Base-by-base conservation (phyloP, 2,888 invertebrate species). In the Frankliniella fusca region DNA sequence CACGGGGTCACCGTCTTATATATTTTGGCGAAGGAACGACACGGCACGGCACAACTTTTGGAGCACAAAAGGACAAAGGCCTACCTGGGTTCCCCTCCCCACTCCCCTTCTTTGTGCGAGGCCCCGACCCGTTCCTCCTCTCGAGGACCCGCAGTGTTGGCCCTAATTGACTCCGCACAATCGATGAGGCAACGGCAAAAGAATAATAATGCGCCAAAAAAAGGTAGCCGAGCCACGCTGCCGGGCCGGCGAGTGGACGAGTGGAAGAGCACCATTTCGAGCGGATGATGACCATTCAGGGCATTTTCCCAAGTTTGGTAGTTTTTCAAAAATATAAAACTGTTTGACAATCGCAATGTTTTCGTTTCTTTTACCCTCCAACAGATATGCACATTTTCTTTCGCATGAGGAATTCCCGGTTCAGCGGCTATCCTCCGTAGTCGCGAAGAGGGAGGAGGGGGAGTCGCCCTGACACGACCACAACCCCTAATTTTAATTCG, bases 121-220 rank as follows among this genome's bases (percentile, higher is more conserved):
- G 11, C 54, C 23, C 70, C 23, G 20, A 1, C 70, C 0, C 23
- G 23, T 12, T 76, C 70, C 70, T 27, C 15, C 15, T 20, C 54
- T 76, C 9, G 12, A 7, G n/a, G 70, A 23, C 70, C 70, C 70
- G 70, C 70, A 23, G 70, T 76, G 70, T 27, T 38, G 27, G 70
- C 70, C 70, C 70, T 76, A 76, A 76, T 76, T 76, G 70, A 76
- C 70, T 76, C 70, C 70, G 70, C 70, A 76, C 70, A 76, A 76
- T 76, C 70, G 70, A 76, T 12, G 70, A 27, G 12, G 70, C 70
- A 70, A 70, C 23, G n/a, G 70, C 23, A 65, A 70, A 18, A n/a
- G 8, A 70, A 70, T n/a, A 70, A 70, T 23, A 23, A 20, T 23
- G 11, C 23, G 23, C 11, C 23, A 70, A 23, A 23, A 70, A 65